Conservation (phyloP, 2,888 invertebrate species). For the Choristoneura rosaceana region DNA sequence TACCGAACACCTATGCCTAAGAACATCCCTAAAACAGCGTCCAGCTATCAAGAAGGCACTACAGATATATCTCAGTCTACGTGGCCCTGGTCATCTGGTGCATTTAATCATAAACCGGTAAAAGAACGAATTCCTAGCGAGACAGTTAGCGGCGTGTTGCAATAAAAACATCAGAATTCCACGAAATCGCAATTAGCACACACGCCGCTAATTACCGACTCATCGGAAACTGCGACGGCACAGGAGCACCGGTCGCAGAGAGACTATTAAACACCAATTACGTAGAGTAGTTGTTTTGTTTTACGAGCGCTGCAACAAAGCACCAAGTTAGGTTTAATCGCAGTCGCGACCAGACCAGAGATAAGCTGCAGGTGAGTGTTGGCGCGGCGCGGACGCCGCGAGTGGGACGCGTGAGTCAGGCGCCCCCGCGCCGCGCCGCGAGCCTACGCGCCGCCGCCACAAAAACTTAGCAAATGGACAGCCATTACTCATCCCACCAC, state of each 20-base stretch:
- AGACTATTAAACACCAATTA: constrained; percentile 2
- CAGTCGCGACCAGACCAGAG: not conserved
- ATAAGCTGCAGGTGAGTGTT: not conserved
- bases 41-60: not conserved
- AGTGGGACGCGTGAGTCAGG: constrained; percentile 4
- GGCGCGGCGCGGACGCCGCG: not conserved
- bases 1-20: too few relatives aligned
- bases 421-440: not conserved
- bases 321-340: not conserved
- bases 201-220: constrained; percentile 20
- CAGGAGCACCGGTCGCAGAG: not conserved
- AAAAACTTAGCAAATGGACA: constrained; percentile 26
- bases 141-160: not conserved
- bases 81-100: not conserved
- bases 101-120: not conserved
- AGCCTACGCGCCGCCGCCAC: constrained; percentile 13
- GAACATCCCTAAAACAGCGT: too few relatives aligned
- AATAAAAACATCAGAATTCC: constrained; percentile 9
- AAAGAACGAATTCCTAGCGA: not conserved
- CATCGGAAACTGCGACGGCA: constrained; percentile 25
- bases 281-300: not conserved
- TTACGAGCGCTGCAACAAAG: not conserved
- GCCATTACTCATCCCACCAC: constrained; percentile 33
- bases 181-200: constrained; percentile 26
- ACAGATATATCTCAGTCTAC: not conserved